Percentiles rank a stretch among this genome's conserved stretches.
Evolutionary conservation across 2,113 vertebrate species (phyloP).

Genomic region (Pelvicachromis taeniatus): DNA sequence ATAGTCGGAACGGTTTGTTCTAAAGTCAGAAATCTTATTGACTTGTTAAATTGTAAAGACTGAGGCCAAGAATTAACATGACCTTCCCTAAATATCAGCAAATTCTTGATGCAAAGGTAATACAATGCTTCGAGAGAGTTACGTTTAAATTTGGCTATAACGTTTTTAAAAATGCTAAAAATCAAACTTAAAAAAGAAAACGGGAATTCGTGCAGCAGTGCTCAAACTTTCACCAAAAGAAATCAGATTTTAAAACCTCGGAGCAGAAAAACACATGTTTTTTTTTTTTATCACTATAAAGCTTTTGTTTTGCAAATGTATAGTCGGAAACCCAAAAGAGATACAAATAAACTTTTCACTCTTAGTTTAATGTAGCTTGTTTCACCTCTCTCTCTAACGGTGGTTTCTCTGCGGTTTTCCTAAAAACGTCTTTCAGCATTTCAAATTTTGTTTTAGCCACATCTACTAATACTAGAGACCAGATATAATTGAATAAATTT

Average conservation of each 20-base stretch:
- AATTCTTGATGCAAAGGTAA: background rate
- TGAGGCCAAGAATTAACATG: background rate
- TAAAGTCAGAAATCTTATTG: background rate
- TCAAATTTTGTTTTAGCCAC: background rate
- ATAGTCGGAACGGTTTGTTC: background rate
- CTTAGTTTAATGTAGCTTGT: background rate
- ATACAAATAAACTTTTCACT: accelerated
- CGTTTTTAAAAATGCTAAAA: background rate
- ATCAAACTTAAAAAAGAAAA: background rate
- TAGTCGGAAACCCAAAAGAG: background rate
- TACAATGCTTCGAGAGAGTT: accelerated
- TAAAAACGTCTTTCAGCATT: background rate
- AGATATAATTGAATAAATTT: background rate
- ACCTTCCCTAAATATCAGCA: background rate
- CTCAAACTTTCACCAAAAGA: too few relatives aligned
- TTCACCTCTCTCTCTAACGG: background rate
- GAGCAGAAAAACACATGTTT: background rate
- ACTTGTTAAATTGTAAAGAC: background rate
- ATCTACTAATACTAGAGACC: background rate
- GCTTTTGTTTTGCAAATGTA: background rate
- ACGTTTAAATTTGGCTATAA: background rate
- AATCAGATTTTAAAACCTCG: background rate
- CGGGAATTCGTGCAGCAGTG: too few relatives aligned
- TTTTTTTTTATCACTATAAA: background rate
- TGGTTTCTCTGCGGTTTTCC: background rate